phyloP scores from a whole-genome alignment of 2,888 invertebrate genomes.

The Bursaphelenchus okinawaensis region DNA sequence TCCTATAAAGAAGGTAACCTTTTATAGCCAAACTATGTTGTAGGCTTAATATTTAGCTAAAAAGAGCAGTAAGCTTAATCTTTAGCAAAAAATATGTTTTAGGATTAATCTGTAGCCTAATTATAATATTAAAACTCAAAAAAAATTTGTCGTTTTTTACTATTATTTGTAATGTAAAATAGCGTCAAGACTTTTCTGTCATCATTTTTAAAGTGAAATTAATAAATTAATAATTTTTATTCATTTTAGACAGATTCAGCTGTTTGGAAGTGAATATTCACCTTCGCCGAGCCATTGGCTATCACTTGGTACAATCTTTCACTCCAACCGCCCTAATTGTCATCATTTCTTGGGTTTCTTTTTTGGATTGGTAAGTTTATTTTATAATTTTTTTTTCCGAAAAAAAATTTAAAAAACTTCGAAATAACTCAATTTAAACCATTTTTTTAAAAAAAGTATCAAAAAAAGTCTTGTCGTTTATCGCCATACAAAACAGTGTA shows the following conservation, averaged over 20 bases:
- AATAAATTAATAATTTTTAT: not conserved
- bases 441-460: not conserved
- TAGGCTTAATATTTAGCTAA: no score
- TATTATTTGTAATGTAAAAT: no score
- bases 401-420: no score
- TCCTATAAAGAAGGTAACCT: conserved; percentile 40
- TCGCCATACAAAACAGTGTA: no score
- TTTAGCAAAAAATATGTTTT: not conserved
- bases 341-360: conserved; percentile 33
- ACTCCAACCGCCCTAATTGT: conserved; percentile 42
- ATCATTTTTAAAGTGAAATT: not conserved
- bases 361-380: not conserved
- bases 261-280: conserved; percentile 46
- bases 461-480: not conserved
- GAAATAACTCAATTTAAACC: no score
- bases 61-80: no score
- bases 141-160: no score
- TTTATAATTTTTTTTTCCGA: no score
- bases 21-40: not conserved
- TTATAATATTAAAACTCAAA: not conserved
- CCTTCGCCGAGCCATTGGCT: conserved; percentile 52
- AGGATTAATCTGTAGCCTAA: no score
- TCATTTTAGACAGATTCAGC: conserved; percentile 44
- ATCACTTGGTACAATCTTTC: conserved; percentile 52
- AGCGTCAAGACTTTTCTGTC: no score